Evolutionary conservation across 2,888 invertebrate species (phyloP).

Genomic region (Campoplex nolae): DNA sequence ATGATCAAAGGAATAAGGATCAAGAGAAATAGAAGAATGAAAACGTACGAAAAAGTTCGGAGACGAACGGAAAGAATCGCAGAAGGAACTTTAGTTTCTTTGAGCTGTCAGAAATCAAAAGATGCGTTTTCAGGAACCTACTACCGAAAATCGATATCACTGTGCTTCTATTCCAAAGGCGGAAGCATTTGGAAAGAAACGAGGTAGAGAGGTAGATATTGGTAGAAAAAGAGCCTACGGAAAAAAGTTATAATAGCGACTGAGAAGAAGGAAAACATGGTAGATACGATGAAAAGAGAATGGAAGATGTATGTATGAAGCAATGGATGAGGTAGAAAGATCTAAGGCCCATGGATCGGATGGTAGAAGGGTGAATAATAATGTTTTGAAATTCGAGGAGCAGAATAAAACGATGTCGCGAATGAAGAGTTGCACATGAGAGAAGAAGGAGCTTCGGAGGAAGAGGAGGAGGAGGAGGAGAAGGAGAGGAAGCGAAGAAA

Average conservation of each 20-base stretch:
- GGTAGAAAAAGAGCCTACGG: background rate
- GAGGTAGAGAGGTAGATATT: background rate
- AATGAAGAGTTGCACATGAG: conserved; percentile 70
- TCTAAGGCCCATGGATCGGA: conserved; percentile 54
- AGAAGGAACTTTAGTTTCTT: background rate
- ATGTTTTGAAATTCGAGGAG: conserved; percentile 82
- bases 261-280: conserved; percentile 20
- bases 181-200: background rate
- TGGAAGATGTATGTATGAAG: conserved; percentile 20
- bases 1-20: background rate
- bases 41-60: background rate
- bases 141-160: background rate
- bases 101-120: background rate
- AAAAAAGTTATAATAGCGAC: conserved; percentile 11
- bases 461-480: background rate
- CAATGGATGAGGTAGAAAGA: conserved; percentile 45
- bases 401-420: conserved; percentile 82
- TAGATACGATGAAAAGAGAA: conserved; percentile 21
- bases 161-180: background rate
- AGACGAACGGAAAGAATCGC: background rate
- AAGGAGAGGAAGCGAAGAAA: conserved; percentile 15
- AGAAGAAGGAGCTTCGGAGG: conserved; percentile 24
- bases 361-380: conserved; percentile 83
- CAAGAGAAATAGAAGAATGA: background rate
- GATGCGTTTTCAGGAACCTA: background rate